Percentiles rank a stretch among this genome's conserved stretches.
These are phyloP conservation scores for Cantharis nigra DNA, from an alignment of 2,888 invertebrate species.

Conservation along the genomic window DNA sequence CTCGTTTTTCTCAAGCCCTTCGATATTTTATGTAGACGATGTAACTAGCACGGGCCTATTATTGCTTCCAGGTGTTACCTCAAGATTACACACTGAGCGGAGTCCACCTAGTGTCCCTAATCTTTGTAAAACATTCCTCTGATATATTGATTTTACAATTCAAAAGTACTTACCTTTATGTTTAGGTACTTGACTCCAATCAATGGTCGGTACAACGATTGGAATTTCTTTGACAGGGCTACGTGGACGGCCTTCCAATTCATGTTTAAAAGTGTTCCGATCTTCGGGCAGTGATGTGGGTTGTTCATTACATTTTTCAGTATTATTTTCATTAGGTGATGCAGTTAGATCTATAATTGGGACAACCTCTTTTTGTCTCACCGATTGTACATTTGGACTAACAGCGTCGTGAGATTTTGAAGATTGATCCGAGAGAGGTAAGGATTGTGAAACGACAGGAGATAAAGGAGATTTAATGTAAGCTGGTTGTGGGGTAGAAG, in stretches of 20 bases:
- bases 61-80: too few relatives aligned
- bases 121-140: too few relatives aligned
- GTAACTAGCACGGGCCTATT: too few relatives aligned
- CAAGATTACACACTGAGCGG: too few relatives aligned
- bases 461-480: slow-evolving; percentile 53
- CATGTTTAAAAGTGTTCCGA: slow-evolving; percentile 44
- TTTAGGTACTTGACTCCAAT: slow-evolving; percentile 53
- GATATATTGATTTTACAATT: too few relatives aligned
- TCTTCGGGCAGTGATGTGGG: not conserved
- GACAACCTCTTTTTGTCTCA: slow-evolving; percentile 11
- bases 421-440: slow-evolving; percentile 9
- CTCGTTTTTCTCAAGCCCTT: too few relatives aligned
- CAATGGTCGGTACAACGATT: slow-evolving; percentile 67
- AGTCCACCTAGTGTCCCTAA: too few relatives aligned
- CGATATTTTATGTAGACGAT: too few relatives aligned
- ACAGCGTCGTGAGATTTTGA: slow-evolving; percentile 13
- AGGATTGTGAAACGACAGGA: slow-evolving; percentile 39
- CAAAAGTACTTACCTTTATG: slow-evolving; percentile 36
- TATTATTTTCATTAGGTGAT: slow-evolving; percentile 27
- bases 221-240: slow-evolving; percentile 69
- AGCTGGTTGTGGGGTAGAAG: slow-evolving; percentile 60
- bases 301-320: slow-evolving; percentile 17
- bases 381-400: not conserved
- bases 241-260: slow-evolving; percentile 57
- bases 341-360: slow-evolving; percentile 23